Evolutionary conservation across 2,888 invertebrate species (phyloP), one percentile per base, ranked within the genome.

Genomic region (Nemapogon koenigi): DNA sequence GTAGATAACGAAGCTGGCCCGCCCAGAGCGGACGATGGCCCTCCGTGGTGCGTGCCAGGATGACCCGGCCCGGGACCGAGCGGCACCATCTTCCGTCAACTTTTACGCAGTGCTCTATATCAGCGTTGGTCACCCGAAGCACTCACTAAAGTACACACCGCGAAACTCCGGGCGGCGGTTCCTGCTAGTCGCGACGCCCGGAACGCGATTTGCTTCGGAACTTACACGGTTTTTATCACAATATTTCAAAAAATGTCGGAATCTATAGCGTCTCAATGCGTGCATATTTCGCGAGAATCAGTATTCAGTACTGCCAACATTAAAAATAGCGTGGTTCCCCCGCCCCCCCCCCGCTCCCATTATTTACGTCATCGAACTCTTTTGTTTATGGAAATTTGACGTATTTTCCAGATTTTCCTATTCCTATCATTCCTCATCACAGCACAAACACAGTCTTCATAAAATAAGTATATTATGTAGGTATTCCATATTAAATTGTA

Each of bases 31-130:
- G 67, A 56, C 37, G 75, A 72, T 42, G 79, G 65, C 49, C 76
- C 76, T 53, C 79, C 70, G 64, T 76, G 79, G 43, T 68, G n/a
- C n/a, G n/a, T n/a, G n/a, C n/a, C n/a, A 62, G 75, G 73, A 61
- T 78, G 76, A 64, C 76, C 85, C 52, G 84, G 83, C 55, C 85
- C 83, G 51, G 85, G 83, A 58, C 87, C 86, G 63, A 88, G 79
- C 59, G 87, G 87, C 76, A 88, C 85, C 88, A 88, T 88, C 73
- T 78, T 80, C 75, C 63, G 69, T 64, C 26, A 39, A 31, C 36
- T 72, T 69, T 59, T 62, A 72, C 71, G 72, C 76, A 75, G 15
- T 11, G 13, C 14, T 18, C 19, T n/a, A n/a, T 33, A n/a, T n/a
- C n/a, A n/a, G n/a, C n/a, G 53, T 71, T 72, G 63, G 67, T 73